phyloP scores from a whole-genome alignment of 2,888 invertebrate genomes.

The Machimus rusticus region DNA sequence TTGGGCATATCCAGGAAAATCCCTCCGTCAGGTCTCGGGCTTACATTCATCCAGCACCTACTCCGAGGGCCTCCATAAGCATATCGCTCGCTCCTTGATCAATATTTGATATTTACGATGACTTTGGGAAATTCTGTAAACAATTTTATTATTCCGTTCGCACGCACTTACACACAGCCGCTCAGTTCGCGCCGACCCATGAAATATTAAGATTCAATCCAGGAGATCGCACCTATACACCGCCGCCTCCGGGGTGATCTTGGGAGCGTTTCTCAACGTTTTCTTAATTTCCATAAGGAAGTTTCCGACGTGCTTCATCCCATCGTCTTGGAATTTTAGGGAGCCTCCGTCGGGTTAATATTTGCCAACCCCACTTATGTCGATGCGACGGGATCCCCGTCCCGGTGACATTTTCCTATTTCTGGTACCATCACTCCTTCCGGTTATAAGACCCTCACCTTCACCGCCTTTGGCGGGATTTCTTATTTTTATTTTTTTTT shows the following conservation, averaged over 20 bases:
- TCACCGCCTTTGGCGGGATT: not conserved
- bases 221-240: not conserved
- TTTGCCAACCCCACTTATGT: slow-evolving; percentile 21
- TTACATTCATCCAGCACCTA: not conserved
- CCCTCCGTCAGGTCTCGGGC: not conserved
- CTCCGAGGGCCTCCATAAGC: not conserved
- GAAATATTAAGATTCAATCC: slow-evolving; percentile 32
- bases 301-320: not conserved
- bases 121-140: slow-evolving; percentile 38
- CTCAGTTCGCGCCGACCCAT: not conserved
- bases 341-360: not conserved
- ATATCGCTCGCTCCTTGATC: slow-evolving; percentile 25
- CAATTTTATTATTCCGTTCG: slow-evolving; percentile 38
- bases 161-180: slow-evolving; percentile 4
- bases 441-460: not conserved
- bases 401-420: slow-evolving; percentile 14
- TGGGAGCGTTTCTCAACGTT: not conserved
- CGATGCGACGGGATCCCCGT: not conserved
- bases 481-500: not conserved
- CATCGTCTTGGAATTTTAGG: not conserved
- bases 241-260: not conserved
- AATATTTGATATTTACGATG: slow-evolving; percentile 38
- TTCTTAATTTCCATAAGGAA: slow-evolving; percentile 32
- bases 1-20: not conserved
- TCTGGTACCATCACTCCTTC: slow-evolving; percentile 3